These are phyloP conservation scores for Notoglanidium macrostoma DNA, from an alignment of 2,797 vertebrate species.

Conservation along the genomic window DNA sequence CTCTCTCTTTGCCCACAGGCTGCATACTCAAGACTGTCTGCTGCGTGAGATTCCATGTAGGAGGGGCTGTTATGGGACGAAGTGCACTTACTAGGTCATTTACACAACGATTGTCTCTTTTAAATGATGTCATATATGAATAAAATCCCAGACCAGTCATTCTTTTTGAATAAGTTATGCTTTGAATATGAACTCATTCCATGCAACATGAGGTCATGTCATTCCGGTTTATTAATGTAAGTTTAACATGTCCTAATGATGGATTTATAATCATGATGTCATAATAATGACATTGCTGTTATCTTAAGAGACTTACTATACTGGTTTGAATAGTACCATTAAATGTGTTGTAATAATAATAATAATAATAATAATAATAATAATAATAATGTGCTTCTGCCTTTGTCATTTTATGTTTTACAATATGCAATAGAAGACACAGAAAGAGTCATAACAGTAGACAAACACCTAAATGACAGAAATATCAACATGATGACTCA, in stretches of 20 bases:
- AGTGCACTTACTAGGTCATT: background rate
- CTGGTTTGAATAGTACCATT: background rate
- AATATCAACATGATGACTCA: background rate
- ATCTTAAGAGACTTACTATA: background rate
- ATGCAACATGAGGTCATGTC: slow-evolving; percentile 15
- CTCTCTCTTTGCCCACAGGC: slow-evolving; percentile 15
- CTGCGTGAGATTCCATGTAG: slow-evolving; percentile 15
- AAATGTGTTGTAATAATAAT: background rate
- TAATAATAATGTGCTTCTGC: background rate
- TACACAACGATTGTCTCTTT: slow-evolving; percentile 13
- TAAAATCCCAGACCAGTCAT: slow-evolving; percentile 5
- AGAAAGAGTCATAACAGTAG: background rate
- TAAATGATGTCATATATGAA: slow-evolving; percentile 9
- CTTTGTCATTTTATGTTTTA: background rate
- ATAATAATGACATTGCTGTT: background rate
- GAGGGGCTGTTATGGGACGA: slow-evolving; percentile 18
- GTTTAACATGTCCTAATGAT: background rate
- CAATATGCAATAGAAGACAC: background rate
- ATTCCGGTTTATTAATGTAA: slow-evolving; percentile 6
- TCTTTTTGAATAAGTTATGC: background rate
- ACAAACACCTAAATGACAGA: background rate
- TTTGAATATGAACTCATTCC: slow-evolving; percentile 18
- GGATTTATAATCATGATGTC: background rate
- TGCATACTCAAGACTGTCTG: slow-evolving; percentile 15
- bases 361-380: background rate